These are phyloP conservation scores for Anabas testudineus DNA, from an alignment of 2,797 vertebrate genomes.

Conservation along the genomic window DNA sequence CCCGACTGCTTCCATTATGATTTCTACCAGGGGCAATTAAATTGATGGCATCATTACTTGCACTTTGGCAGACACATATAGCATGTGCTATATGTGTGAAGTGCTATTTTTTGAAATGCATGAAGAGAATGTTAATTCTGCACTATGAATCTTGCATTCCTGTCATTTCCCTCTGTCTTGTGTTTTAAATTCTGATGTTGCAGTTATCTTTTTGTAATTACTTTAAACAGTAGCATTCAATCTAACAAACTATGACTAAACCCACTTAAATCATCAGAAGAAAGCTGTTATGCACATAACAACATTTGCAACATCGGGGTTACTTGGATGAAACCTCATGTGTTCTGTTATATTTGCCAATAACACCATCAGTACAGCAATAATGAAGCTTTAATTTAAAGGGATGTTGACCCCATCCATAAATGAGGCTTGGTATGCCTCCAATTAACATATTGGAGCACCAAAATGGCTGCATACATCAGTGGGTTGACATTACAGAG, in stretches of 20 bases:
- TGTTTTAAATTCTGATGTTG: not conserved
- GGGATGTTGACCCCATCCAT: conserved; percentile 44
- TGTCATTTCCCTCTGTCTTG: not conserved
- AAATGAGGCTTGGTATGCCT: conserved; percentile 50
- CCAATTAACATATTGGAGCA: conserved; percentile 59
- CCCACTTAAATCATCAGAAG: not conserved
- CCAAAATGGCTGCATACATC: conserved; percentile 57
- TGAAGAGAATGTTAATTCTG: conserved; percentile 6
- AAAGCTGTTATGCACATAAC: not conserved
- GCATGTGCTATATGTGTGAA: conserved; percentile 12
- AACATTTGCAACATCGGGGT: not conserved
- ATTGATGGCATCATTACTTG: conserved; percentile 25
- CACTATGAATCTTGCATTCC: conserved; percentile 2
- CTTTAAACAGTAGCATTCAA: not conserved
- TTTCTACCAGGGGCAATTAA: conserved; percentile 30
- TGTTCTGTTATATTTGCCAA: not conserved
- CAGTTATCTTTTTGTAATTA: not conserved
- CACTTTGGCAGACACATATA: not conserved
- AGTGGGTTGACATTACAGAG: conserved; percentile 50
- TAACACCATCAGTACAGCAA: conserved; percentile 23
- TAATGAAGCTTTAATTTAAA: conserved; percentile 53
- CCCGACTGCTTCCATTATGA: conserved; percentile 19
- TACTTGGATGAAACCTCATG: conserved; percentile 10
- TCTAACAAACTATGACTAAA: not conserved
- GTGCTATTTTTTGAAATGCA: not conserved